Base-by-base conservation (phyloP, 1,140 invertebrate genomes). In the Lepeophtheirus salmonis region DNA sequence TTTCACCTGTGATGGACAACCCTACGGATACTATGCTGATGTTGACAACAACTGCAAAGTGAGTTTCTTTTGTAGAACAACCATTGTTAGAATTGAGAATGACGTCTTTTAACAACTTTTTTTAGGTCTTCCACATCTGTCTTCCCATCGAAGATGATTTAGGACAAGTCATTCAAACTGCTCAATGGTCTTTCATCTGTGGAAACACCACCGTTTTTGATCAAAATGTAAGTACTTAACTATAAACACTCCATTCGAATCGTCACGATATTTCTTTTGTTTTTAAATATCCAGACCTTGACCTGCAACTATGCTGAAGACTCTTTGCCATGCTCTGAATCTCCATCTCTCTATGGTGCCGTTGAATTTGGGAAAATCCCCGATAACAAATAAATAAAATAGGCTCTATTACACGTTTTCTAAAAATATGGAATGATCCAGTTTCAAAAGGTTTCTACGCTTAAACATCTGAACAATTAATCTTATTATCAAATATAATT, bases 131-230 rank as follows among this genome's bases (percentile, higher is more conserved):
- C 64, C 67, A 68, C 58, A 63, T 68, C 49, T 68, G 67, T 62
- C 41, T 66, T 26, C 65, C 66, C 6, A 41, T 60, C 16, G 30
- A 60, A 30, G 23, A 60, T 60, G 23, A 25, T n/a, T 16, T 80
- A 78, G 0, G 81, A 80, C 64, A 49, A 12, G 78, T 78, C 60
- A 61, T 64, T 16, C 18, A 54, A 20, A 54, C 52, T 3, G 52
- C 52, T 20, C 76, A 80, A 65, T 89, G 82, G 80, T 87, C 84
- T 65, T 89, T 89, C 69, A 87, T 88, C 62, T 89, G 86, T 62
- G 86, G 85, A 0, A 78, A 80, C 56, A 82, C 86, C 65, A 88
- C 86, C 1, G 75, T 88, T 50, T 89, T 89, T 68, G 87, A 88
- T 72, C 86, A 89, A 24, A 14, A 54, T 16, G 30, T 41, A 41